Conservation (phyloP, 2,113 vertebrate genomes). For the sheep (Ovis aries) region ARS-UI_Ramb_v3.0 NC_056054.1:277601001-277601500, state of each 20-base stretch:
- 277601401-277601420: neutral
- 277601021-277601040: neutral
- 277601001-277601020: neutral
- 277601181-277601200: neutral
- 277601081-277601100: neutral
- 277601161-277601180: neutral
- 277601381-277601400: neutral
- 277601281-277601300: rapidly evolving
- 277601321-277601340: neutral
- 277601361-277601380: neutral
- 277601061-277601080: neutral
- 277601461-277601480: neutral
- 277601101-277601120: neutral
- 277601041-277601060: neutral
- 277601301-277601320: neutral
- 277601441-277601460: neutral
- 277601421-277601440: neutral
- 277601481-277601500: no score
- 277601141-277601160: neutral
- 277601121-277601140: neutral
- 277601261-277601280: neutral
- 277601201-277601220: neutral
- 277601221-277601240: neutral
- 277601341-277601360: neutral
- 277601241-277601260: neutral